phyloP scores from a whole-genome alignment of 2,797 vertebrate genomes.

The Crocodylus rhombifer region DNA sequence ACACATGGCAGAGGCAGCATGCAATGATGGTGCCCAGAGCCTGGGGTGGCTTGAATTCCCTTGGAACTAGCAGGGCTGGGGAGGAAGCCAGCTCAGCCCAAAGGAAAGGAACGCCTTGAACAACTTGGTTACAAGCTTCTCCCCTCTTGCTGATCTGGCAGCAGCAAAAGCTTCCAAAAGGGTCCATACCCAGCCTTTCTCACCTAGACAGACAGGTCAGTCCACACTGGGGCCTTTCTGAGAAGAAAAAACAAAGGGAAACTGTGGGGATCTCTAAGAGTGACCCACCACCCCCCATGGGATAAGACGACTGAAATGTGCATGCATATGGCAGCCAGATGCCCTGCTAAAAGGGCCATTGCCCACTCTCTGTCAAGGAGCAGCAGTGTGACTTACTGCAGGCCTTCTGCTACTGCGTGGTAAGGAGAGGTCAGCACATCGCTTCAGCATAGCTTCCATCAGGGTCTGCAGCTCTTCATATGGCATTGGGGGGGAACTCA shows the following conservation, averaged over 20 bases:
- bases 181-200: neutral
- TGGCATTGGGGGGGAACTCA: slow-evolving; percentile 88
- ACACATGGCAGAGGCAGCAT: neutral
- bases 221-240: neutral
- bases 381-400: slow-evolving; percentile 67
- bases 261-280: neutral
- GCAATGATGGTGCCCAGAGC: neutral
- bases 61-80: neutral
- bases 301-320: neutral
- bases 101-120: neutral
- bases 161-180: neutral
- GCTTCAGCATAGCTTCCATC: slow-evolving; percentile 83
- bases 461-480: slow-evolving; percentile 85
- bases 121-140: neutral
- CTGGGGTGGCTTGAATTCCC: neutral
- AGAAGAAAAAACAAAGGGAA: neutral
- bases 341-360: neutral
- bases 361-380: neutral
- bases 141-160: neutral
- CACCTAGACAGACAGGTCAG: neutral
- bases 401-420: slow-evolving; percentile 66
- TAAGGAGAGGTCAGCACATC: slow-evolving; percentile 83
- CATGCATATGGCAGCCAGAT: neutral
- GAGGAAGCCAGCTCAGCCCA: neutral
- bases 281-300: neutral